These are phyloP conservation scores for Etheostoma cragini DNA, from an alignment of 2,113 vertebrate genomes.

Conservation along the genomic window DNA sequence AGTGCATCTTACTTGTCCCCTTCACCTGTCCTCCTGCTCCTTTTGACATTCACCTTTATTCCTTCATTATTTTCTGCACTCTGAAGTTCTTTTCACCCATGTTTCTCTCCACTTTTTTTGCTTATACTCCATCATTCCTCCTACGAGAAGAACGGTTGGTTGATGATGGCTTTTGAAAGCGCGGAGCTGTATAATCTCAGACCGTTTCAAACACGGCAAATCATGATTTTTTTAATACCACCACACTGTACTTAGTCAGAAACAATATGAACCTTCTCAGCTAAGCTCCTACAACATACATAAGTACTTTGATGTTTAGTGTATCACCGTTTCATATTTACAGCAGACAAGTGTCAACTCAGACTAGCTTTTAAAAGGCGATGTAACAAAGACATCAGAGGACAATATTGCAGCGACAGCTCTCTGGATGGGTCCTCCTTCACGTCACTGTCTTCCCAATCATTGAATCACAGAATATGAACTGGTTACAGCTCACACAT, in stretches of 20 bases:
- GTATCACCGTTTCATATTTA: not conserved
- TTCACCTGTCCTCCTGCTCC: not conserved
- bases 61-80: not conserved
- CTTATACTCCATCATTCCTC: not conserved
- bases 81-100: not conserved
- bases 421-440: conserved; percentile 8
- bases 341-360: conserved; percentile 32
- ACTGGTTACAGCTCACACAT: conserved; percentile 37
- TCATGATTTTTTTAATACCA: conserved; percentile 59
- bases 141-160: not conserved
- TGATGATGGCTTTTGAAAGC: conserved; percentile 45
- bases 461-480: conserved; percentile 30
- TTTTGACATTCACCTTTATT: not conserved
- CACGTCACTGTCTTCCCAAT: conserved; percentile 36
- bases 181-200: conserved; percentile 30
- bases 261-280: conserved; percentile 26
- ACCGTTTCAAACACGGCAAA: conserved; percentile 43
- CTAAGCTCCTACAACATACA: conserved; percentile 19
- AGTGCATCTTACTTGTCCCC: not conserved
- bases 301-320: conserved; percentile 24
- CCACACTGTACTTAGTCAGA: conserved; percentile 34
- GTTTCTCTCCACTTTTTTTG: not conserved
- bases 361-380: conserved; percentile 42
- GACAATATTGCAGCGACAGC: not conserved
- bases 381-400: conserved; percentile 14